Evolutionary conservation across 2,113 vertebrate species (phyloP), one percentile per base, ranked within the genome.

Genomic region (Ramphastos sulfuratus): DNA sequence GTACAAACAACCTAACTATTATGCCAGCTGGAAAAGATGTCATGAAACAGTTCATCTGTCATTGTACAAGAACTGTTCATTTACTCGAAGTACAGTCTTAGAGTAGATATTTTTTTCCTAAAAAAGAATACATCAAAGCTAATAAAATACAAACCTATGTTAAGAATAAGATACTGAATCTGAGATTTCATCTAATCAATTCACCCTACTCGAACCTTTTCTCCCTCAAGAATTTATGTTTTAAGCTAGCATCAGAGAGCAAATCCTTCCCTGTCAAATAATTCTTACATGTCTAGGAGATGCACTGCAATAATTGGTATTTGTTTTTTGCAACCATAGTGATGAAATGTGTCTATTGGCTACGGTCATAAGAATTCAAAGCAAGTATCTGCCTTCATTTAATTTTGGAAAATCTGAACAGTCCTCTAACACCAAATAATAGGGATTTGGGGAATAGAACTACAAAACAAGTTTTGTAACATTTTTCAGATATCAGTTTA

Each of bases 321-420:
- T 97, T 97, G 95, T 75, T 95, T 93, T 93, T 89, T 82, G 95
- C 80, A 97, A 60, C 94, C 94, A 96, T 95, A 95, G 96, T 72
- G 80, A 97, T 92, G 61, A 96, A 96, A 93, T 93, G 64, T 92
- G 86, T 92, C 96, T 95, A 90, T 90, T 96, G 90, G 95, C 94
- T 78, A 87, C 63, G 14, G 30, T 33, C 44, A 10, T 67, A 85
- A 93, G 80, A 80, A 97, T 66, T 78, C 24, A 11, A 95, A 92
- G 82, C 67, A 95, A 94, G 69, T 78, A 76, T 87, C 75, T 95
- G 82, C 42, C 65, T 91, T 96, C 58, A 82, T 74, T 90, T 80
- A 91, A 90, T 88, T 96, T 94, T 80, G 19, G 17, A 82, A 95
- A 94, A 89, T 61, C 15, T 73, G 71, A 87, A 84, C 82, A 83